Evolutionary conservation across 2,113 vertebrate species (phyloP).

Genomic region (Hippopotamus amphibius): DNA sequence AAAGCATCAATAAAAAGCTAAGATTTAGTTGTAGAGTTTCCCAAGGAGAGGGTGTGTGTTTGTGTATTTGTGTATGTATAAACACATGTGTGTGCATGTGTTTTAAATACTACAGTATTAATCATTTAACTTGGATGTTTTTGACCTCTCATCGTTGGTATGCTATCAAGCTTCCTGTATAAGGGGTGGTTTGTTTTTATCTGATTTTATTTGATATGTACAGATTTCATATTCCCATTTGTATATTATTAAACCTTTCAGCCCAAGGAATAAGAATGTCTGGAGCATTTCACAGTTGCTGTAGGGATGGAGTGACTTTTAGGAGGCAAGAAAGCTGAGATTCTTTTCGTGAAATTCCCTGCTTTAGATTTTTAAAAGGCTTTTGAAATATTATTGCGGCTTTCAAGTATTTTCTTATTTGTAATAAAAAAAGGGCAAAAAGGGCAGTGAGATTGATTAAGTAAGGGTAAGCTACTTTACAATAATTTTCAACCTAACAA

Average conservation of each 20-base stretch:
- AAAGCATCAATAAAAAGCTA: constrained; percentile 36
- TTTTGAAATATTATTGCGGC: constrained; percentile 34
- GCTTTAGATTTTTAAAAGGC: constrained; percentile 1
- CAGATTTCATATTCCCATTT: constrained; percentile 11
- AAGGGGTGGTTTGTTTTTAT: constrained; percentile 40
- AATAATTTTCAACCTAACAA: constrained; percentile 19
- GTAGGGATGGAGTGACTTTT: background rate
- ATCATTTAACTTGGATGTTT: constrained; percentile 14
- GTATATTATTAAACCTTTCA: constrained; percentile 4
- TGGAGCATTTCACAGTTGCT: background rate
- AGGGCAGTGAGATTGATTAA: background rate
- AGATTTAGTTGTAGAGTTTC: background rate
- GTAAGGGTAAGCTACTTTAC: background rate
- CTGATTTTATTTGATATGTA: constrained; percentile 19
- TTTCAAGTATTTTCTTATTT: constrained; percentile 30
- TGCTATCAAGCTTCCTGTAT: background rate
- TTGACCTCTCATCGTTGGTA: constrained; percentile 23
- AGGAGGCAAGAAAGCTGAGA: background rate
- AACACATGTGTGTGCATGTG: background rate
- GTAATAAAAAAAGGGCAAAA: background rate
- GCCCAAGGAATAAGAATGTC: background rate
- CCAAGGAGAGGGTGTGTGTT: background rate
- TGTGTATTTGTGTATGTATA: background rate
- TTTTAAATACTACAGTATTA: background rate
- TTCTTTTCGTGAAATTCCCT: constrained; percentile 13